Base-by-base conservation (phyloP, 2,113 vertebrate species). In the Plotosus lineatus region DNA sequence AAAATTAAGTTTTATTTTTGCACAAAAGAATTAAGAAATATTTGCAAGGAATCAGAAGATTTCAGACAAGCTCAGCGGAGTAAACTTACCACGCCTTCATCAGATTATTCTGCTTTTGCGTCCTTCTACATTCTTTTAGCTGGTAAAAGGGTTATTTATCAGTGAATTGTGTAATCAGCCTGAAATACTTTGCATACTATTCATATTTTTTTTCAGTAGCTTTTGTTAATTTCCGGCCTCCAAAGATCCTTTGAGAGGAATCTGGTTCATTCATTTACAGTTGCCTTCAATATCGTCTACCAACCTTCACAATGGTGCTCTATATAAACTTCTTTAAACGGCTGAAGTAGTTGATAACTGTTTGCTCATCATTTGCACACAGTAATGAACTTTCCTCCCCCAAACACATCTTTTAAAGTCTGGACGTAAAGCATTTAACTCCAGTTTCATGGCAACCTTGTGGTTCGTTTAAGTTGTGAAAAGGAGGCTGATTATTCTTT, bases 391-490 rank as follows among this genome's bases (percentile, higher is more conserved):
- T 80, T 68, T 42, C 36, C 58, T 42, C 36, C 58, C 48, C 46
- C n/a, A 72, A 81, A 84, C 55, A 8, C 9, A 2, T 69, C 33
- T 77, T 7, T 69, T 76, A 76, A 75, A 76, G 44, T n/a, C 48
- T 68, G 75, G 36, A 53, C 77, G 36, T 85, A 14, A n/a, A n/a
- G 7, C 66, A 72, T 80, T 63, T 80, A 85, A 66, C 72, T 58
- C 61, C 51, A 71, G 72, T 80, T 80, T 83, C 66, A 72, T 80
- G 56, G 66, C 40, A 65, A 69, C 61, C 33, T 10, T 14, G 58
- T 63, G 48, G 74, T 66, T 83, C 56, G n/a, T 58, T 44, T 77
- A 50, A 69, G 36, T 78, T 50, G 17, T 75, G 48, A 75, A 56
- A n/a, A 53, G 17, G 56, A 38, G 63, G 21, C 36, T 46, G 42